These are phyloP conservation scores for Capricornis sumatraensis DNA, from an alignment of 2,113 vertebrate species.

Conservation along the genomic window DNA sequence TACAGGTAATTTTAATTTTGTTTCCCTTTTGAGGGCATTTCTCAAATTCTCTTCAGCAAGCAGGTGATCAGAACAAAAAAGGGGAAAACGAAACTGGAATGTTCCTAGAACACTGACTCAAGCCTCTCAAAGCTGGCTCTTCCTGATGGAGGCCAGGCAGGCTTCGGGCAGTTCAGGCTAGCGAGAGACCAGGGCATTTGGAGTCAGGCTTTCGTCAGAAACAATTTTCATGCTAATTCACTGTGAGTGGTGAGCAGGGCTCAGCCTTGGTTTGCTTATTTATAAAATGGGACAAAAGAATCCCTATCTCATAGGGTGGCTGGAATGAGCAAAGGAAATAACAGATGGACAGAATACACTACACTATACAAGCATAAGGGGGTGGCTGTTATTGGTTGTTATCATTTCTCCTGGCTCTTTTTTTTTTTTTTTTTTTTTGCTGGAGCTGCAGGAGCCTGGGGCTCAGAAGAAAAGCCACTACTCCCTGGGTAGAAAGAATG, in stretches of 20 bases:
- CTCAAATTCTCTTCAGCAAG: constrained; percentile 29
- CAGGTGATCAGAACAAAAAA: background rate
- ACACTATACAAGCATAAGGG: background rate
- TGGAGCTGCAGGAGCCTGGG: background rate
- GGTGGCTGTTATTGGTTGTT: background rate
- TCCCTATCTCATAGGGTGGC: background rate
- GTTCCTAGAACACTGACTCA: background rate
- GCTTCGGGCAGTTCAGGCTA: background rate
- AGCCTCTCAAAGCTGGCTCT: background rate
- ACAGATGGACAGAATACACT: background rate
- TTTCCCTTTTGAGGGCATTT: constrained; percentile 20
- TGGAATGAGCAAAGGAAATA: background rate
- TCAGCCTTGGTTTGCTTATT: constrained; percentile 14
- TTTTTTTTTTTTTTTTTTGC: background rate
- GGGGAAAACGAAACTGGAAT: background rate
- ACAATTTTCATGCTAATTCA: constrained; percentile 5
- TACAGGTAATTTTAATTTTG: background rate
- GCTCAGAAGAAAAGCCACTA: constrained; percentile 18
- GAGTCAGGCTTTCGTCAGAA: background rate
- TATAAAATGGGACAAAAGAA: constrained; percentile 37
- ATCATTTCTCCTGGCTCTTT: background rate
- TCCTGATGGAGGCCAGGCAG: background rate
- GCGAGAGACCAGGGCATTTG: background rate
- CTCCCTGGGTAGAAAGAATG: background rate
- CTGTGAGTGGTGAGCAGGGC: constrained; percentile 19